Evolutionary conservation across 2,113 vertebrate genomes (phyloP).

Genomic region (Sprattus sprattus): DNA sequence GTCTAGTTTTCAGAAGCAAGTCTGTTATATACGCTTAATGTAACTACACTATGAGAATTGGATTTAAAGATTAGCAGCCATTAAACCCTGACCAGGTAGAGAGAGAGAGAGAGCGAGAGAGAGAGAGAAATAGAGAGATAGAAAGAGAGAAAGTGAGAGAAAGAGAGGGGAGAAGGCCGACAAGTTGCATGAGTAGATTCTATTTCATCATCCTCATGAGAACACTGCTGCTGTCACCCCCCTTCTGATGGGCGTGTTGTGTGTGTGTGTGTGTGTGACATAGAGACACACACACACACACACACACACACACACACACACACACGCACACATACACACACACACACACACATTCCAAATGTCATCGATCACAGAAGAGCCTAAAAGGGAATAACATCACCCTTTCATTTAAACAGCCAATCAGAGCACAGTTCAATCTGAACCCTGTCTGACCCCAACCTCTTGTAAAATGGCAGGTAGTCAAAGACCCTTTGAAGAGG

Average conservation of each 20-base stretch:
- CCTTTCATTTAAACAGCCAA: conserved; percentile 45
- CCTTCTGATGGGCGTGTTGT: neutral
- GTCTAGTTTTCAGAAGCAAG: neutral
- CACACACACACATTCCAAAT: neutral
- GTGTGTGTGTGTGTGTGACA: no score
- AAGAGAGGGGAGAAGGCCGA: no score
- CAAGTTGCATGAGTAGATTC: no score
- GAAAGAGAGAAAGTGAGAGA: no score
- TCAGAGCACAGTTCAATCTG: conserved; percentile 49
- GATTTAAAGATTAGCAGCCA: no score
- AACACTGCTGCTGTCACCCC: no score
- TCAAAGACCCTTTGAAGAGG: conserved; percentile 32
- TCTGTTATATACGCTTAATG: neutral
- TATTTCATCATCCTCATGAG: no score
- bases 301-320: neutral
- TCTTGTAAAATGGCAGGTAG: conserved; percentile 46
- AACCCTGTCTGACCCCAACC: conserved; percentile 53
- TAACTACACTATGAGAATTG: neutral
- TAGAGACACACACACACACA: neutral
- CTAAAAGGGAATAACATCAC: no score
- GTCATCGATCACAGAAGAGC: neutral
- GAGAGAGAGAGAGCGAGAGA: no score
- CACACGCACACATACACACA: neutral
- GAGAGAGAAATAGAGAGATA: no score
- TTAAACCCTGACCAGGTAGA: no score